Conservation (phyloP, 2,888 invertebrate genomes). For the Sthenelais limicola region DNA sequence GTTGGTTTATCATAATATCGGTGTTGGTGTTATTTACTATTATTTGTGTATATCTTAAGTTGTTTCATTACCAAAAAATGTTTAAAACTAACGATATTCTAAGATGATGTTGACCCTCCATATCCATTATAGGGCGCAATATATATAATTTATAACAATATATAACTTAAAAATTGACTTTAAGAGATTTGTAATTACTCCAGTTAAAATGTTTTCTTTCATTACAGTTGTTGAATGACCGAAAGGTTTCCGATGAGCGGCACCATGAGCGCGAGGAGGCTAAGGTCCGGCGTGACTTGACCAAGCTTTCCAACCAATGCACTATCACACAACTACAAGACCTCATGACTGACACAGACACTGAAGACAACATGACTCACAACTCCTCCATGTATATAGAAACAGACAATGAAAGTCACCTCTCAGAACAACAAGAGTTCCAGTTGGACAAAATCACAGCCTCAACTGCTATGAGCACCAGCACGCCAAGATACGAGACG, state of each 20-base stretch:
- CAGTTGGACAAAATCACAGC: background rate
- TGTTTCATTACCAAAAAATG: too few species aligned
- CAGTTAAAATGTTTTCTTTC: too few species aligned
- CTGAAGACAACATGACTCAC: slow-evolving; percentile 14
- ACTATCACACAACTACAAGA: slow-evolving; percentile 47
- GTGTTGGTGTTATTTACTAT: too few species aligned
- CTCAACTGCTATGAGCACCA: background rate
- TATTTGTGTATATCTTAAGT: too few species aligned
- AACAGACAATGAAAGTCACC: slow-evolving; percentile 3
- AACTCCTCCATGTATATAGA: slow-evolving; percentile 12
- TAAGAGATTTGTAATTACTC: too few species aligned
- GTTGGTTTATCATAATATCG: slow-evolving; percentile 11
- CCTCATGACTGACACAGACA: slow-evolving; percentile 33
- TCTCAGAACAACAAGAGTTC: slow-evolving; percentile 3
- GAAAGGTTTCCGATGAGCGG: slow-evolving; percentile 5
- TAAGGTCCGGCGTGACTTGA: slow-evolving; percentile 37
- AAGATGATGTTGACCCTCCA: too few species aligned
- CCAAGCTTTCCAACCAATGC: slow-evolving; percentile 50
- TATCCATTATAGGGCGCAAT: too few species aligned
- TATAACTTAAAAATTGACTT: too few species aligned
- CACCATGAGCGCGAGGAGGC: slow-evolving; percentile 41
- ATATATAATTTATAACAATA: too few species aligned
- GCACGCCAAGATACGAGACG: background rate
- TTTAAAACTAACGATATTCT: too few species aligned
- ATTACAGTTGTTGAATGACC: background rate